Conservation (phyloP, 2,888 invertebrate species). For the Busseola fusca region DNA sequence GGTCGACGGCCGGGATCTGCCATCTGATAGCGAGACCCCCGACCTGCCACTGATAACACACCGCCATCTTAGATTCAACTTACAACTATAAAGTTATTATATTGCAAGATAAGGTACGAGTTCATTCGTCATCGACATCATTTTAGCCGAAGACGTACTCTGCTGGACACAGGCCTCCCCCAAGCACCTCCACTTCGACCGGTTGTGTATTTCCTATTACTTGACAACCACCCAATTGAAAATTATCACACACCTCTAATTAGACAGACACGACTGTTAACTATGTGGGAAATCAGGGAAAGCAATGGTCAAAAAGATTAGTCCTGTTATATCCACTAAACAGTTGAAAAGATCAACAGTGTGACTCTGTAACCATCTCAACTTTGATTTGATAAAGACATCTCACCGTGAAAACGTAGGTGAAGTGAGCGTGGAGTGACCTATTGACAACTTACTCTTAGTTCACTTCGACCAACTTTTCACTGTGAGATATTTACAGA, state of each 20-base stretch:
- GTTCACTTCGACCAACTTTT: no score
- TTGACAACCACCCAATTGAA: neutral
- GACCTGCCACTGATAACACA: conserved; percentile 65
- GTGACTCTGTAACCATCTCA: no score
- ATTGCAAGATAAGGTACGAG: neutral
- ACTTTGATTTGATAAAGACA: no score
- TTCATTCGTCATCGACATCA: neutral
- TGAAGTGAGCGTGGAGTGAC: no score
- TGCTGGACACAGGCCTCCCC: no score
- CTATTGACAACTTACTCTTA: no score
- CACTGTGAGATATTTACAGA: no score
- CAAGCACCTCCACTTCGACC: no score
- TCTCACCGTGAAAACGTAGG: no score
- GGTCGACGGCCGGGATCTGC: conserved; percentile 73
- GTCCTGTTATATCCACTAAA: neutral
- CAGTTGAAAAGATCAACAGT: no score
- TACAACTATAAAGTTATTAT: conserved; percentile 41
- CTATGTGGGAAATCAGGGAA: neutral
- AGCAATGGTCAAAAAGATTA: neutral
- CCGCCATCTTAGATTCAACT: conserved; percentile 71
- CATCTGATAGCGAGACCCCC: conserved; percentile 62
- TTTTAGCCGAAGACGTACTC: no score
- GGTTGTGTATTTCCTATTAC: no score
- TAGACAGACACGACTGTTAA: neutral
- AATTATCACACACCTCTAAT: neutral